These are phyloP conservation scores for Batillaria attramentaria DNA, from an alignment of 1,140 invertebrate genomes.

Conservation along the genomic window DNA sequence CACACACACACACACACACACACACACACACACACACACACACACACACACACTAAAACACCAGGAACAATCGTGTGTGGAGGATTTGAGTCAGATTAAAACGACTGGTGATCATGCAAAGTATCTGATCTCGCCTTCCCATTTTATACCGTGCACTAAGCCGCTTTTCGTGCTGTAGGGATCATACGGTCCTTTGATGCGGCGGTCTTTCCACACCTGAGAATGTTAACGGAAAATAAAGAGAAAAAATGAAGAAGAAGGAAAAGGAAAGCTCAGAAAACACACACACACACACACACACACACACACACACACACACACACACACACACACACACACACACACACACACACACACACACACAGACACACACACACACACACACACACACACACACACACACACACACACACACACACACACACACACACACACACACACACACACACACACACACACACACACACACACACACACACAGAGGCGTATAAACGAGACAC, in stretches of 20 bases:
- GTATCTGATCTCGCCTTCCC: not conserved
- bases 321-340: not conserved
- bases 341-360: conserved; percentile 6
- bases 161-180: not conserved
- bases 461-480: not conserved
- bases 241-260: not conserved
- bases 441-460: conserved; percentile 18
- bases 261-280: not conserved
- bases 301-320: not conserved
- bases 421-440: not conserved
- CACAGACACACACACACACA: conserved; percentile 16
- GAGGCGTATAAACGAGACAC: no score
- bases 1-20: not conserved
- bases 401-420: conserved; percentile 8
- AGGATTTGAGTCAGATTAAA: not conserved
- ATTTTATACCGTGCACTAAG: not conserved
- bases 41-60: not conserved
- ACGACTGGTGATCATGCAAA: not conserved
- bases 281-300: not conserved
- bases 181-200: not conserved
- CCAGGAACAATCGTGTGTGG: not conserved
- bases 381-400: conserved; percentile 22
- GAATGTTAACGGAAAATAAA: not conserved
- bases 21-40: not conserved
- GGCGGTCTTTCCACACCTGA: not conserved